phyloP scores from a whole-genome alignment of 2,888 invertebrate genomes.

The Drosophila rellima region DNA sequence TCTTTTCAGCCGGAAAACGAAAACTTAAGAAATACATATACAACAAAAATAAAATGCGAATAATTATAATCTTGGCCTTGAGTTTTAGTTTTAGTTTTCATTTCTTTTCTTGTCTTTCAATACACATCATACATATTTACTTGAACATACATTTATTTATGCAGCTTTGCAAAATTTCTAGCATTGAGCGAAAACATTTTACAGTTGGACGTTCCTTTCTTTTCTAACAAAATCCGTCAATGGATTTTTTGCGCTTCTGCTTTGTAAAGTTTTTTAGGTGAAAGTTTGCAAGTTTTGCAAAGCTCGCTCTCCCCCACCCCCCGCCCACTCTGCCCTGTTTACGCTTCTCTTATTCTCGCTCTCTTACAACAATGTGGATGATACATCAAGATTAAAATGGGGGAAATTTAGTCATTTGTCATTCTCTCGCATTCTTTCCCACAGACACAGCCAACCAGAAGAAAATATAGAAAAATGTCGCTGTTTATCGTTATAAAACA shows the following conservation, averaged over 20 bases:
- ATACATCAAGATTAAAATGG: slow-evolving; percentile 14
- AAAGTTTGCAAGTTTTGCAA: slow-evolving; percentile 29
- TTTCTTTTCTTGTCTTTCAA: slow-evolving; percentile 8
- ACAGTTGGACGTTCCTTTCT: slow-evolving; percentile 1
- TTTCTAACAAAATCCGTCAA: slow-evolving; percentile 25
- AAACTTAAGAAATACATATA: slow-evolving; percentile 8
- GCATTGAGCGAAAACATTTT: background rate
- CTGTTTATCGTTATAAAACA: slow-evolving; percentile 39
- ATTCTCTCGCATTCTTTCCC: background rate
- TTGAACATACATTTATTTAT: slow-evolving; percentile 11
- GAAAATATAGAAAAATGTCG: slow-evolving; percentile 7
- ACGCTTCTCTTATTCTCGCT: slow-evolving; percentile 1
- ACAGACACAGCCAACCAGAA: background rate
- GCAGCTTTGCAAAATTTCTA: slow-evolving; percentile 17
- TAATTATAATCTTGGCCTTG: slow-evolving; percentile 44
- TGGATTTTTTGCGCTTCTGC: slow-evolving; percentile 4
- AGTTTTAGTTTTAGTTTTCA: slow-evolving; percentile 17
- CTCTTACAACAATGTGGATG: slow-evolving; percentile 15
- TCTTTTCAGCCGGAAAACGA: slow-evolving; percentile 43
- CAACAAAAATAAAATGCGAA: slow-evolving; percentile 39
- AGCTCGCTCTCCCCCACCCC: no score
- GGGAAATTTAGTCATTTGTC: slow-evolving; percentile 32
- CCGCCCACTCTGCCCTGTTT: no score
- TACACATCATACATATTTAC: background rate
- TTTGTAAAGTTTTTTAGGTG: slow-evolving; percentile 24